These are phyloP conservation scores for Platyura marginata DNA, from an alignment of 1,140 invertebrate species.

Conservation along the genomic window DNA sequence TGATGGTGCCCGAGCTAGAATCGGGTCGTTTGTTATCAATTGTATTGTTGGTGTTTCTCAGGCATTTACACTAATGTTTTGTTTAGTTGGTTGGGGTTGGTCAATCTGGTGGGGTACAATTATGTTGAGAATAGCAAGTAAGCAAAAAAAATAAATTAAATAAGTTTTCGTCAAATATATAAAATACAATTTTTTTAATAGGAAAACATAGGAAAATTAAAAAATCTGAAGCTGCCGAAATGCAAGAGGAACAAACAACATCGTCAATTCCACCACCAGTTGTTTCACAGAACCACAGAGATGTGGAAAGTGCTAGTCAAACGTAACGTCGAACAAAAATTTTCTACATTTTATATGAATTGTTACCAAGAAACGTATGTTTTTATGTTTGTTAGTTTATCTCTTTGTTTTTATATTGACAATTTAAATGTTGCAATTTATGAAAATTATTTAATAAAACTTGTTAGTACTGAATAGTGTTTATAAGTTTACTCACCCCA, in stretches of 20 bases:
- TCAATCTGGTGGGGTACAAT: conserved; percentile 91
- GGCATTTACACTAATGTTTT: conserved; percentile 83
- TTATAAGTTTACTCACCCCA: too few species aligned
- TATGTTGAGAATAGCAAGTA: conserved; percentile 59
- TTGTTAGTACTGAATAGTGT: too few species aligned
- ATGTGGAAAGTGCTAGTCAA: neutral
- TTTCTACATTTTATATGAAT: too few species aligned
- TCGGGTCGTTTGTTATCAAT: conserved; percentile 64
- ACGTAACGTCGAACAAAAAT: too few species aligned
- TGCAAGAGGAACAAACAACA: neutral
- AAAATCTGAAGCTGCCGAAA: neutral
- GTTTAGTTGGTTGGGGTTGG: conserved; percentile 94
- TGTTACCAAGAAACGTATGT: too few species aligned
- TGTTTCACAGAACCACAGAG: neutral
- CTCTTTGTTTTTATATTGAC: too few species aligned
- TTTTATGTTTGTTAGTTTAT: too few species aligned
- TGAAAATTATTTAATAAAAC: too few species aligned
- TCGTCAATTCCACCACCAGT: neutral
- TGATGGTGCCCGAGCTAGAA: conserved; percentile 44
- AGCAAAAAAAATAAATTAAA: conserved; percentile 18
- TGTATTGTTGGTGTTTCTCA: conserved; percentile 68
- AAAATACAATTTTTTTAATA: neutral
- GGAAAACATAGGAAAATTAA: neutral
- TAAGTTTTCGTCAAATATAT: too few species aligned
- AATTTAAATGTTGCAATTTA: too few species aligned